A percentile compares a stretch with the other conserved stretches of the same genome.
Evolutionary conservation across 2,888 invertebrate species (phyloP).

Genomic region (Eristalis arbustorum): DNA sequence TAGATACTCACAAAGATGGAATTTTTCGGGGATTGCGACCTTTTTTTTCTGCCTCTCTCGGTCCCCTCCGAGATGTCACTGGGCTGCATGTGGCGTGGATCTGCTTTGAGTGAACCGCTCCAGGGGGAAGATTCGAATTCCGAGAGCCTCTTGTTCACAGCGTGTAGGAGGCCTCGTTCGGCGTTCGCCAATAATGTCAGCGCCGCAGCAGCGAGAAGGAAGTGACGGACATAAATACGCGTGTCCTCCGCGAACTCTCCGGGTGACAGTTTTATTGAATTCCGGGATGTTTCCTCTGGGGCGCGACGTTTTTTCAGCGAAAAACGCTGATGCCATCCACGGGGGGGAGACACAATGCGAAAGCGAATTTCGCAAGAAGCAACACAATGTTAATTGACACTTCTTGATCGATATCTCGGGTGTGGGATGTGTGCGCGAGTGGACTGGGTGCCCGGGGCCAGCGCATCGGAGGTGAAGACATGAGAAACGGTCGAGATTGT

Average conservation of each 20-base stretch:
- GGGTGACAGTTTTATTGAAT: constrained; percentile 68
- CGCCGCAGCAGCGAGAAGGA: constrained; percentile 13
- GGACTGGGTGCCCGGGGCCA: not conserved
- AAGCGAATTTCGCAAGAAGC: constrained; percentile 11
- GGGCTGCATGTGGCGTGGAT: constrained; percentile 51
- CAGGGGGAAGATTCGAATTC: not conserved
- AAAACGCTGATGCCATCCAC: constrained; percentile 36
- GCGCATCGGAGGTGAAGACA: not conserved
- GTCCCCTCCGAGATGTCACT: not conserved
- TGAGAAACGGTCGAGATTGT: not conserved
- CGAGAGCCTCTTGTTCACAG: constrained; percentile 58
- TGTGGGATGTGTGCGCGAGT: not conserved
- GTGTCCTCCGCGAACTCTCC: constrained; percentile 25
- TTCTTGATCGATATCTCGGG: not conserved
- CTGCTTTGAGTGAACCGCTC: constrained; percentile 33
- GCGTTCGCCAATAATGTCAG: constrained; percentile 52
- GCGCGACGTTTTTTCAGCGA: not conserved
- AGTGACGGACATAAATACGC: constrained; percentile 61
- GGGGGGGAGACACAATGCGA: not conserved
- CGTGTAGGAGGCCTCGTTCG: constrained; percentile 30
- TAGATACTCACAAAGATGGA: constrained; percentile 25
- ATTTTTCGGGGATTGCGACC: constrained; percentile 1
- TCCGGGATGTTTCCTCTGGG: not conserved
- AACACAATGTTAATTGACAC: constrained; percentile 18
- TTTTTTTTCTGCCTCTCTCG: not conserved